Evolutionary conservation across 2,113 vertebrate genomes (phyloP).

Genomic region (Hepsetus odoe): DNA sequence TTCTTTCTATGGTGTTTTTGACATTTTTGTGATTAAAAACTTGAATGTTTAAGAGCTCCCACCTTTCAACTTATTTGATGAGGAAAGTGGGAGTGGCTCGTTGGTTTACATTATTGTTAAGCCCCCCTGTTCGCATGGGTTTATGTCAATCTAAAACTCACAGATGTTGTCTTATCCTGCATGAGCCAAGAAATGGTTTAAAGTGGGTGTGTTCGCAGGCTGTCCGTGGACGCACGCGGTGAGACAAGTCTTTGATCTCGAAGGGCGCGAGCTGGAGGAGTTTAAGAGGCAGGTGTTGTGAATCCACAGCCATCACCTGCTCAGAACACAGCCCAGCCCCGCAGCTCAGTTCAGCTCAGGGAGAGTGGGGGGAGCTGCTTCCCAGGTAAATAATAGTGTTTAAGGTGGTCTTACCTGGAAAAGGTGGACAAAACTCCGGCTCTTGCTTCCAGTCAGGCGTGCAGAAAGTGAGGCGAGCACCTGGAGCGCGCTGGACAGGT

Average conservation of each 20-base stretch:
- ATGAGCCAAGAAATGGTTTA: too few relatives aligned
- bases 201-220: too few relatives aligned
- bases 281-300: neutral
- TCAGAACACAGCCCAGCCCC: too few relatives aligned
- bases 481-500: conserved; percentile 33
- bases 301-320: too few relatives aligned
- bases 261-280: neutral
- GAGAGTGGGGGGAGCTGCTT: too few relatives aligned
- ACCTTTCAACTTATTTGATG: neutral
- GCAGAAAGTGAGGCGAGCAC: neutral
- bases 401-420: conserved; percentile 29
- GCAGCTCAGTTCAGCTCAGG: too few relatives aligned
- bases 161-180: too few relatives aligned
- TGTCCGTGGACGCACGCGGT: neutral
- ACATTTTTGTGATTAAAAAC: too few relatives aligned
- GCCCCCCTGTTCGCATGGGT: neutral
- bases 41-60: too few relatives aligned
- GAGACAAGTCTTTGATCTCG: neutral
- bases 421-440: neutral
- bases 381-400: neutral
- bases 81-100: neutral
- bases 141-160: too few relatives aligned
- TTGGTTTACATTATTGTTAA: neutral
- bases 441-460: neutral
- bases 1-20: too few relatives aligned